Percentiles rank a stretch among this genome's conserved stretches.
These are phyloP conservation scores for Cyprinella venusta DNA, from an alignment of 2,797 vertebrate genomes.

Conservation along the genomic window DNA sequence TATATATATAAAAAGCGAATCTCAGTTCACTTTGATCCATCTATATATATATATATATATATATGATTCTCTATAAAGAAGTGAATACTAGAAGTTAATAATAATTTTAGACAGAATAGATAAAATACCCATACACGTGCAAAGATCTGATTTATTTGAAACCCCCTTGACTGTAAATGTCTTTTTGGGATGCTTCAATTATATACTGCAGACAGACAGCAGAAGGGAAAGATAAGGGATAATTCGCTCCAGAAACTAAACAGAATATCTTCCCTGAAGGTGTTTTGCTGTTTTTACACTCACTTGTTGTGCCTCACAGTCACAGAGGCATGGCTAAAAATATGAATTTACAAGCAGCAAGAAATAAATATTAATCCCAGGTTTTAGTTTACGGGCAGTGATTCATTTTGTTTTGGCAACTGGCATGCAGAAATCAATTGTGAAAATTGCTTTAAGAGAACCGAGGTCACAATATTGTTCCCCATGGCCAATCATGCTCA, in stretches of 20 bases:
- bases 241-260: constrained; percentile 19
- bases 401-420: constrained; percentile 55
- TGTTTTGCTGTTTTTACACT: constrained; percentile 5
- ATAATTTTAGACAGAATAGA: not conserved
- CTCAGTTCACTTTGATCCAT: too few relatives aligned
- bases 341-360: constrained; percentile 42
- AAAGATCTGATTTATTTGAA: not conserved
- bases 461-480: constrained; percentile 55
- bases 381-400: constrained; percentile 46
- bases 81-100: not conserved
- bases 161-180: not conserved
- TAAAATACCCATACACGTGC: not conserved
- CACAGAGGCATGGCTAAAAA: not conserved
- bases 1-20: not conserved
- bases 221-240: constrained; percentile 5
- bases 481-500: constrained; percentile 37
- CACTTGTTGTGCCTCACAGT: constrained; percentile 3
- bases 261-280: constrained; percentile 4
- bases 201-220: not conserved
- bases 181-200: not conserved
- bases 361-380: constrained; percentile 48
- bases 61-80: not conserved
- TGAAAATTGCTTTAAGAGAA: constrained; percentile 56
- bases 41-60: too few relatives aligned
- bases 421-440: constrained; percentile 55